Conservation (phyloP, 2,888 invertebrate species). For the Blera fallax region DNA sequence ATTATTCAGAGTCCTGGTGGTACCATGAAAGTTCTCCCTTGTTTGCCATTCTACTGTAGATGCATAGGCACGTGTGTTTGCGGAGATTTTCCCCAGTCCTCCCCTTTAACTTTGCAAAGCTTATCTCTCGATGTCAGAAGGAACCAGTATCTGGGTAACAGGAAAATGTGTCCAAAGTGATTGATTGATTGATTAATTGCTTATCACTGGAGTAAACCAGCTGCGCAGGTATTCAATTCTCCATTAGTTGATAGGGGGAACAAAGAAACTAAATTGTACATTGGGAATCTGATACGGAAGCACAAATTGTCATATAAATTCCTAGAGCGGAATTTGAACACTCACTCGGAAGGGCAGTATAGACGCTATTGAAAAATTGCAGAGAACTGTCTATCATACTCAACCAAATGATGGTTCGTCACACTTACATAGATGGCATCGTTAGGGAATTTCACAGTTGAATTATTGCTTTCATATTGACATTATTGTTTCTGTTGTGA, state of each 20-base stretch:
- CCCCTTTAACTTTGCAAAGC: conserved; percentile 18
- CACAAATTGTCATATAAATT: neutral
- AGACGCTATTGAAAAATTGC: too few species aligned
- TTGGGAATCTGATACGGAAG: neutral
- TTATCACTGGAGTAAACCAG: conserved; percentile 62
- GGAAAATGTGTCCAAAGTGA: conserved; percentile 63
- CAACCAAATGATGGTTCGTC: too few species aligned
- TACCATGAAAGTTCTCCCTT: conserved; percentile 15
- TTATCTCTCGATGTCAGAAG: conserved; percentile 51
- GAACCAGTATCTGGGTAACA: conserved; percentile 21
- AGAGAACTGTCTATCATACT: too few species aligned
- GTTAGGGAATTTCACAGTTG: too few species aligned
- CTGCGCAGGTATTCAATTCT: conserved; percentile 60
- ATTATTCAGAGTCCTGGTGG: conserved; percentile 19
- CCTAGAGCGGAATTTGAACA: neutral
- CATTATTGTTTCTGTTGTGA: too few species aligned
- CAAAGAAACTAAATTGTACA: neutral
- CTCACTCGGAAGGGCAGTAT: neutral
- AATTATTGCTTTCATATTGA: too few species aligned
- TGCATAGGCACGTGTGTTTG: conserved; percentile 42
- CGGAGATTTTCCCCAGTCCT: neutral
- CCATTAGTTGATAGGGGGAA: conserved; percentile 24
- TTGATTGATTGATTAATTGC: conserved; percentile 72
- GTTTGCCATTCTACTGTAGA: conserved; percentile 7
- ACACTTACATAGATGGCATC: too few species aligned